Base-by-base conservation (phyloP, 1,140 invertebrate species). In the Melipona quadrifasciata region DNA sequence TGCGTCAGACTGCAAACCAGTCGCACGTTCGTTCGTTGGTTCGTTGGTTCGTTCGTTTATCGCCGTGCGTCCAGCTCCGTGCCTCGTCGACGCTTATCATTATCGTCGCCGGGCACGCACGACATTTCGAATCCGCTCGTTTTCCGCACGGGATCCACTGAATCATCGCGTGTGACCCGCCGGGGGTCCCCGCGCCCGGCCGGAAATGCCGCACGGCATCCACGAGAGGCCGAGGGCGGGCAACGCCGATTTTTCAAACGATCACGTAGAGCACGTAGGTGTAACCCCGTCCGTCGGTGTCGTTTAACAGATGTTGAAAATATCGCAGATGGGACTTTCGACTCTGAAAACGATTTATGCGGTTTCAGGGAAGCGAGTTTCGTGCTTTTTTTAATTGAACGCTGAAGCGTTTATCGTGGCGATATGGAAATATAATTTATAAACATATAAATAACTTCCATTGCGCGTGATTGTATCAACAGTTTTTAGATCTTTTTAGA, bases 51-150 rank as follows among this genome's bases (percentile, higher is more conserved):
- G 73, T 85, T 67, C 82, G 71, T 87, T 84, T 80, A 68, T 68
- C 57, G n/a, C 78, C 76, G 51, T 57, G 34, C 34, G 51, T 47
- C 55, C 64, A 76, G 24, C 39, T 55, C 82, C 77, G 27, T 31
- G 72, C 21, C 74, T 78, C 81, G 75, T 58, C 58, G 53, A 76
- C 65, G 77, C 87, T 88, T 89, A 89, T 88, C 87, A 77, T 88
- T 88, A 88, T 73, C 86, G 86, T 88, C 72, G 77, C 81, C 70
- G 39, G 73, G 51, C 86, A 88, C 87, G 86, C 87, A 88, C 78
- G 74, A 67, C 72, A 74, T 53, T 72, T 6, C 77, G 61, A 88
- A 85, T 87, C 51, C 53, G 73, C 70, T 88, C 80, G 74, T 89
- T 84, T 89, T 84, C 78, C 82, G 74, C 82, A 27, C 74, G 31